phyloP scores from a whole-genome alignment of 2,113 vertebrate genomes.

The Muntiacus reevesi region DNA sequence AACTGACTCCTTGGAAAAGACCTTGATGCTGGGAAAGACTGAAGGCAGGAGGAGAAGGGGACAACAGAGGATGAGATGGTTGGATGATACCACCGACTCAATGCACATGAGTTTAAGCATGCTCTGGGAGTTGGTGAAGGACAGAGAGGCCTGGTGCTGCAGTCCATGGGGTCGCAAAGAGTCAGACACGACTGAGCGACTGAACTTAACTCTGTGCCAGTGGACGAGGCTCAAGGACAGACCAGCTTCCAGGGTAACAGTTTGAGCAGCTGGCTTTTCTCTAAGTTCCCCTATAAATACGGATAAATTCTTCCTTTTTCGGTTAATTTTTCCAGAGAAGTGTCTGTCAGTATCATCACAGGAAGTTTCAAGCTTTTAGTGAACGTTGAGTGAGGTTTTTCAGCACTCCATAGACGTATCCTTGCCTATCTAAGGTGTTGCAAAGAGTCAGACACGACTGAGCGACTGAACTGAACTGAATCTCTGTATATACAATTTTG shows the following conservation, averaged over 20 bases:
- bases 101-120: not conserved
- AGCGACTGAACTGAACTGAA: not conserved
- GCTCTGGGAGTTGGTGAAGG: not conserved
- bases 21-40: not conserved
- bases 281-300: not conserved
- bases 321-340: not conserved
- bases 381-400: not conserved
- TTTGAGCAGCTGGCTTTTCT: not conserved
- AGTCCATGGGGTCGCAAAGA: not conserved
- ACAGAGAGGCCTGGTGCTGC: not conserved
- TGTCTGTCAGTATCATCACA: not conserved
- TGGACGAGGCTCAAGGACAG: not conserved
- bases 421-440: not conserved
- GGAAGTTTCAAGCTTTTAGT: not conserved
- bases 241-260: not conserved
- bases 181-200: fast-evolving
- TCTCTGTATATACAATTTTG: not conserved
- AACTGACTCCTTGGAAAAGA: not conserved
- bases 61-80: not conserved
- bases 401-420: not conserved
- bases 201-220: not conserved
- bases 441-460: not conserved
- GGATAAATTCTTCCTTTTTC: not conserved
- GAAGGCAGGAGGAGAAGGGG: not conserved
- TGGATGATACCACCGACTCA: not conserved